Evolutionary conservation across 1,140 invertebrate species (phyloP), one percentile per base, ranked within the genome.

Genomic region (Zaprionus gabonicus): DNA sequence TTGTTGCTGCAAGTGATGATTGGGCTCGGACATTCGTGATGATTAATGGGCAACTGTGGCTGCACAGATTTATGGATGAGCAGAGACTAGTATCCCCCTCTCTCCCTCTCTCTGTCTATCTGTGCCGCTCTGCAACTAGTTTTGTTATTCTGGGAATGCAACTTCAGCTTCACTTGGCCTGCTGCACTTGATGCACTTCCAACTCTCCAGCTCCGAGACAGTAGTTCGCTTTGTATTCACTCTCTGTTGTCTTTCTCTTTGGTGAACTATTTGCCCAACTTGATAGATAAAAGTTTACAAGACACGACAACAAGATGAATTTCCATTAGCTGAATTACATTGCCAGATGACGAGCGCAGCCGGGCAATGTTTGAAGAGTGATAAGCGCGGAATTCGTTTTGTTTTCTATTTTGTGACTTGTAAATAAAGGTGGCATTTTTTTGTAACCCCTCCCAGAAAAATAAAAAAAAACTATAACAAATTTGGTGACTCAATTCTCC

Each of bases 21-120:
- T 87, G 81, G 81, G 78, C 62, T 84, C 70, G 75, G 84, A 88
- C 84, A 87, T 83, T 77, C 84, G 78, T 72, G 83, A 87, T 88
- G 84, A 88, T 88, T 88, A 88, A 88, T 88, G 85, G 81, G 65
- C 65, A 46, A 38, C 13, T 17, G 63, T 69, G 73, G 74, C 70
- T 76, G 81, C 71, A 56, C 68, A 87, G 83, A 90, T 88, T 88
- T 84, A 88, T 87, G 81, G 80, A 81, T 78, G 81, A 81, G 63
- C 80, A 63, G 41, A 13, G 23, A 23, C 23, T 23, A 23, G 63
- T 44, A 80, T 60, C 57, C 55, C 51, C 53, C 67, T 23, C 5
- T 4, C n/a, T 59, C 55, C 31, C 15, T 23, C 38, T 71, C 51
- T 4, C 15, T 7, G 17, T 27, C 28, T 51, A 6, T 15, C 12